Evolutionary conservation across 2,888 invertebrate species (phyloP), one percentile per base, ranked within the genome.

Genomic region (Lithophane socia): DNA sequence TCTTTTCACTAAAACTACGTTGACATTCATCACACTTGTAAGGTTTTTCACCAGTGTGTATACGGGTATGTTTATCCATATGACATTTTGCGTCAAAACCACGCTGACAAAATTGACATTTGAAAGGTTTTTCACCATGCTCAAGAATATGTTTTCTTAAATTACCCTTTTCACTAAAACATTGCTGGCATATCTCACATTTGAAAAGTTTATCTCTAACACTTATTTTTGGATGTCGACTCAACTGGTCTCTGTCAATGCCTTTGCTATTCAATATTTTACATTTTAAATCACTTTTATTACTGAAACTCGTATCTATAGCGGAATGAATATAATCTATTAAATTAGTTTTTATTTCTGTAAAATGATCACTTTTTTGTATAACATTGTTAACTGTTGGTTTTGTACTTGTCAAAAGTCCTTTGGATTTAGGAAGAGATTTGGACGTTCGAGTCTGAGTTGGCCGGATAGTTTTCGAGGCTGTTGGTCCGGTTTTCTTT

Each of bases 11-110:
- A 16, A 78, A 78, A 42, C 49, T 8, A 7, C 64, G 63, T 37
- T 69, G 54, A 29, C 78, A 78, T 7, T 69, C 49, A 18, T 75
- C 67, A 16, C 78, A 78, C 9, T 75, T 70, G 54, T 65, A 80
- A 29, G 79, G 78, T 64, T 73, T 77, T 16, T 75, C 77, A n/a
- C 78, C 74, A 9, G 74, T 63, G 77, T 75, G 74, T 52, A 63
- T 75, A 2, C 78, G 74, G 5, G 60, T 16, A 42, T 75, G 74
- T 29, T 52, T 75, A 9, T 77, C 64, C n/a, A 75, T 2, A 21
- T 75, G 49, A 77, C 49, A 78, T 16, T 77, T 77, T 1, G 64
- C 63, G 5, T 77, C 63, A 63, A 75, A 75, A 18, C 77, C 56
- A 3, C 74, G 74, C 24, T 49, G 63, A 77, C 74, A 75, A 0